Evolutionary conservation across 92 coral and sea anemone species (phyloP).

Genomic region (Siderastrea radians): DNA sequence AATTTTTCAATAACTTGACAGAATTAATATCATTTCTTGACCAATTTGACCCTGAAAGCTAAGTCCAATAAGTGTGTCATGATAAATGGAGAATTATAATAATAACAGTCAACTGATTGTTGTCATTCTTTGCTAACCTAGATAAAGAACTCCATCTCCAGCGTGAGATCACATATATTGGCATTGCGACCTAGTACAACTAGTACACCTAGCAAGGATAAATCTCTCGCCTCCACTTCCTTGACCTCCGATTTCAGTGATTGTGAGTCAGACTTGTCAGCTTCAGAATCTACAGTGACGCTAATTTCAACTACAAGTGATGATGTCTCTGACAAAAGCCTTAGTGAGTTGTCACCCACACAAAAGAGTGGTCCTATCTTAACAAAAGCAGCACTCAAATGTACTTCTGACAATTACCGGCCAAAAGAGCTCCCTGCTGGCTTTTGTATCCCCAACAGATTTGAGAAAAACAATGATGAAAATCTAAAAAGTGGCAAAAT

Average conservation of each 20-base stretch:
- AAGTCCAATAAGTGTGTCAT: too few relatives aligned
- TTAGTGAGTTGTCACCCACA: background rate
- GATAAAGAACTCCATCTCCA: too few relatives aligned
- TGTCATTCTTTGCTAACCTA: too few relatives aligned
- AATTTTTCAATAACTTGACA: too few relatives aligned
- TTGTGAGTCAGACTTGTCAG: slow-evolving; percentile 11
- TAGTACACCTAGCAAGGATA: background rate
- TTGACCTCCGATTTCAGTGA: slow-evolving; percentile 8
- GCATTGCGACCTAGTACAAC: too few relatives aligned
- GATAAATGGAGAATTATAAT: too few relatives aligned
- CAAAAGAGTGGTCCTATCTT: background rate
- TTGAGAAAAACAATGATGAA: slow-evolving; percentile 19
- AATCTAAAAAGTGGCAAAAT: slow-evolving; percentile 12
- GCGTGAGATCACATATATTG: too few relatives aligned
- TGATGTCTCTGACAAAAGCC: background rate
- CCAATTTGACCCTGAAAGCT: too few relatives aligned
- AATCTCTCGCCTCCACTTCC: too few relatives aligned
- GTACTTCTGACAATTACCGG: background rate
- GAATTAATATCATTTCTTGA: too few relatives aligned
- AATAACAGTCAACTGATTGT: too few relatives aligned
- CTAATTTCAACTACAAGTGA: background rate
- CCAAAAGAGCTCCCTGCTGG: background rate
- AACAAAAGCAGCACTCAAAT: background rate
- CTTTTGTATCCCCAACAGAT: slow-evolving; percentile 3
- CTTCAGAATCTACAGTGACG: background rate